phyloP scores from a whole-genome alignment of 2,797 vertebrate species.

The Rachycentron canadum region DNA sequence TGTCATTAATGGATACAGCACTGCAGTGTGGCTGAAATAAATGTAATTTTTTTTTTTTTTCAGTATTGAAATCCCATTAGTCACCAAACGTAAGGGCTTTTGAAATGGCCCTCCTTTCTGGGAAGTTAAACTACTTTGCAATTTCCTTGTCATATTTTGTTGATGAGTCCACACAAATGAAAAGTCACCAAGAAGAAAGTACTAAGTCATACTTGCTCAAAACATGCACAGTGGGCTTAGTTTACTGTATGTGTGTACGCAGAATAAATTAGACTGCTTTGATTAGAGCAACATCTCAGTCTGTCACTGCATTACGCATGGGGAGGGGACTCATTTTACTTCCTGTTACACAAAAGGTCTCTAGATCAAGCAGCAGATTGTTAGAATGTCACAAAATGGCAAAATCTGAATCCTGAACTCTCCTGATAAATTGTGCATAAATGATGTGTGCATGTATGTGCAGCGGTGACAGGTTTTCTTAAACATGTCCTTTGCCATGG shows the following conservation, averaged over 20 bases:
- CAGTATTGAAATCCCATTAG: not conserved
- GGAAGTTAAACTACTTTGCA: not conserved
- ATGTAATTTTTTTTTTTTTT: not conserved
- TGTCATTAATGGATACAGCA: not conserved
- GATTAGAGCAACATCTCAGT: constrained; percentile 25
- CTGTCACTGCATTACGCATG: not conserved
- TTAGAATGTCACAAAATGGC: constrained; percentile 19
- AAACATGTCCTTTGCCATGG: constrained; percentile 15
- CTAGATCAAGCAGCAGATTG: not conserved
- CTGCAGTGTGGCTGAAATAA: not conserved
- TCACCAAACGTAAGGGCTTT: not conserved
- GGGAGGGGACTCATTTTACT: constrained; percentile 4
- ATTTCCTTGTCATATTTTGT: constrained; percentile 7
- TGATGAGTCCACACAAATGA: constrained; percentile 2
- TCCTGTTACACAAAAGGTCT: constrained; percentile 33
- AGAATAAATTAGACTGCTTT: constrained; percentile 33
- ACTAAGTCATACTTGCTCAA: constrained; percentile 24
- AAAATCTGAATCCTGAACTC: constrained; percentile 4
- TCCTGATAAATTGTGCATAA: not conserved
- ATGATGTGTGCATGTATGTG: not conserved
- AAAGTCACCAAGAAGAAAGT: not conserved
- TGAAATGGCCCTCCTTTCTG: constrained; percentile 1
- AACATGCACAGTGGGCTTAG: not conserved
- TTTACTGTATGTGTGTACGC: not conserved
- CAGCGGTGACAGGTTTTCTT: constrained; percentile 8